A percentile compares a stretch with the other conserved stretches of the same genome.
Evolutionary conservation across 2,888 invertebrate species (phyloP).

Genomic region (Parnassius apollo): DNA sequence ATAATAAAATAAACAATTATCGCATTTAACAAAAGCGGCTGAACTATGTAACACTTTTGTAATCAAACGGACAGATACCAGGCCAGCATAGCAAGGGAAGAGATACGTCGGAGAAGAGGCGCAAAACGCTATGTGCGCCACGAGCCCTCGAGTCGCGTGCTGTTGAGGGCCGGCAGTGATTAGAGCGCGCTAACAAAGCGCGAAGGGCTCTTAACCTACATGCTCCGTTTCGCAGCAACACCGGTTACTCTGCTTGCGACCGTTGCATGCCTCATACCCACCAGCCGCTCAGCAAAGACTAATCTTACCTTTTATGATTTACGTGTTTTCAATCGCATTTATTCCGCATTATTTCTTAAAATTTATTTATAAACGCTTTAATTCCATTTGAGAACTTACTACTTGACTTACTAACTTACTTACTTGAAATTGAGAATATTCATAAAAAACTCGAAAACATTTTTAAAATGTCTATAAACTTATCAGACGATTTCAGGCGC

Average conservation of each 20-base stretch:
- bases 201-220: slow-evolving; percentile 76
- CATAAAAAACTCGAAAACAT: slow-evolving; percentile 27
- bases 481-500: slow-evolving; percentile 49
- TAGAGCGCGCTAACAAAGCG: slow-evolving; percentile 80
- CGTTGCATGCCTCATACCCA: slow-evolving; percentile 59
- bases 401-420: too few relatives aligned
- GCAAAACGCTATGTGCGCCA: slow-evolving; percentile 74
- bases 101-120: slow-evolving; percentile 60
- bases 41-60: background rate
- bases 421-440: too few relatives aligned
- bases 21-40: too few relatives aligned
- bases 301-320: slow-evolving; percentile 45
- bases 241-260: slow-evolving; percentile 62
- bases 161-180: slow-evolving; percentile 75
- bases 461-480: slow-evolving; percentile 36
- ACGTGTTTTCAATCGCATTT: too few relatives aligned
- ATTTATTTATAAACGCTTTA: too few relatives aligned
- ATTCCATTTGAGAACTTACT: too few relatives aligned
- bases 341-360: too few relatives aligned
- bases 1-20: too few relatives aligned
- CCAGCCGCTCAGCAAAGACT: slow-evolving; percentile 49
- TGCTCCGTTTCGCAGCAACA: slow-evolving; percentile 75
- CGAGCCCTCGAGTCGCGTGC: slow-evolving; percentile 67
- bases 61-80: slow-evolving; percentile 41
- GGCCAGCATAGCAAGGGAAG: slow-evolving; percentile 46